Percentiles rank a stretch among this genome's conserved stretches.
phyloP scores from a whole-genome alignment of 2,888 invertebrate species.

The Calliopum simillimum region DNA sequence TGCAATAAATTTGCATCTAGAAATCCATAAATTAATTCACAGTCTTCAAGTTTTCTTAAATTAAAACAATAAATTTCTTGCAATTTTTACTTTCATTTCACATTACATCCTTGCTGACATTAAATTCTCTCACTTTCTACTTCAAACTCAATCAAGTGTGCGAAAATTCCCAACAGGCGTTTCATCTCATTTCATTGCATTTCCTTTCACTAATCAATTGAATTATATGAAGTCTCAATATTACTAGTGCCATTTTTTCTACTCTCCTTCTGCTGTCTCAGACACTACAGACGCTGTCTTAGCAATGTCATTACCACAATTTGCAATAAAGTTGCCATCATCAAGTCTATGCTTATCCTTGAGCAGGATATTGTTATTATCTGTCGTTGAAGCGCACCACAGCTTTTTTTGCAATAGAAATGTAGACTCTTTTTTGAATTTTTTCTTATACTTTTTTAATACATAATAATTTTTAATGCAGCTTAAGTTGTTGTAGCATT shows the following conservation, averaged over 20 bases:
- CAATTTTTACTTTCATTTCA: too few species aligned
- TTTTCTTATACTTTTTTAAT: too few species aligned
- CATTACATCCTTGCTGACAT: too few species aligned
- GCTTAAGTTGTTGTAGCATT: too few species aligned
- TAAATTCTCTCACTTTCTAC: constrained; percentile 17
- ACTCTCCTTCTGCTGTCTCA: background rate
- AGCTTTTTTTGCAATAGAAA: too few species aligned
- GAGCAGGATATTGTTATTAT: constrained; percentile 29
- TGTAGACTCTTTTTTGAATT: too few species aligned
- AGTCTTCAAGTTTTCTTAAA: too few species aligned
- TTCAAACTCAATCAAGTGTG: constrained; percentile 26
- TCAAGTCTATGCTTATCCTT: constrained; percentile 23
- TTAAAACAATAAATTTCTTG: too few species aligned
- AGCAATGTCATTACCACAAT: constrained; percentile 29
- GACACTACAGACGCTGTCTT: background rate
- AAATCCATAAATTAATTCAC: too few species aligned
- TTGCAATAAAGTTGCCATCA: constrained; percentile 25
- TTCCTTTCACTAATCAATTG: constrained; percentile 33
- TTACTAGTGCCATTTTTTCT: background rate
- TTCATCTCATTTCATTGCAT: constrained; percentile 18
- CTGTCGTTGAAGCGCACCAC: too few species aligned
- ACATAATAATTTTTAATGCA: too few species aligned
- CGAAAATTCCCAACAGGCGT: constrained; percentile 30
- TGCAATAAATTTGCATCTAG: too few species aligned
- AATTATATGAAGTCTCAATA: constrained; percentile 22